Base-by-base conservation (phyloP, 2,797 vertebrate species). In the Enteromius thamalakanensis region DNA sequence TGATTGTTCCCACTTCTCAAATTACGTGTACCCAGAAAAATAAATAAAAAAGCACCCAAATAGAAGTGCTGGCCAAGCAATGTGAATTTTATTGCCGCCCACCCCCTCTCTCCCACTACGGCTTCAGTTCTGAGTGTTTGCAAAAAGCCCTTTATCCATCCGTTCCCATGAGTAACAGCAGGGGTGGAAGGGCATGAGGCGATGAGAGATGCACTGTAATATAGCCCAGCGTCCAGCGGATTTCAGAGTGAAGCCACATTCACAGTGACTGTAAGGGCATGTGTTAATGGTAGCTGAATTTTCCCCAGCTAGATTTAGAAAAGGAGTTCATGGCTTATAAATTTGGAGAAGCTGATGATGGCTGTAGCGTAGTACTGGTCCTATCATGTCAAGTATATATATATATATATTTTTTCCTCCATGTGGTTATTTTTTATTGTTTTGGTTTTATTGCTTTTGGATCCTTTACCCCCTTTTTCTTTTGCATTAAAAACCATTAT, bases 71-170 rank as follows among this genome's bases (percentile, higher is more conserved):
- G 53, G 29, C 21, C 65, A 77, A 71, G 82, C 40, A 70, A 58
- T 83, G 65, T 62, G 65, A 51, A 70, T 60, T 78, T 69, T 77
- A 70, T 58, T 70, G 51, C 74, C 14, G 3, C 64, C 65, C 40
- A 58, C 65, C 40, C 8, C 29, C 53, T 71, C 32, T 37, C 49
- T 77, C 82, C 75, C 67, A 83, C 51, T 70, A 19, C 6, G 11
- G 11, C 34, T 32, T 53, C 11, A 26, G 34, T 70, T 83, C 21
- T 71, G 14, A 71, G 53, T 14, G 9, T 60, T 77, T 83, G 49
- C 64, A 62, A 70, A 69, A 83, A 83, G 74, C 81, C 72, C 37
- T 83, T 83, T 58, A 77, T 83, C 82, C 49, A 23, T 76, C 72
- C 10, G 6, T 77, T 53, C 82, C 82, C 55, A 68, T 62, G 75